These are phyloP conservation scores for Luscinia megarhynchos DNA, from an alignment of 2,797 vertebrate species.

Conservation along the genomic window DNA sequence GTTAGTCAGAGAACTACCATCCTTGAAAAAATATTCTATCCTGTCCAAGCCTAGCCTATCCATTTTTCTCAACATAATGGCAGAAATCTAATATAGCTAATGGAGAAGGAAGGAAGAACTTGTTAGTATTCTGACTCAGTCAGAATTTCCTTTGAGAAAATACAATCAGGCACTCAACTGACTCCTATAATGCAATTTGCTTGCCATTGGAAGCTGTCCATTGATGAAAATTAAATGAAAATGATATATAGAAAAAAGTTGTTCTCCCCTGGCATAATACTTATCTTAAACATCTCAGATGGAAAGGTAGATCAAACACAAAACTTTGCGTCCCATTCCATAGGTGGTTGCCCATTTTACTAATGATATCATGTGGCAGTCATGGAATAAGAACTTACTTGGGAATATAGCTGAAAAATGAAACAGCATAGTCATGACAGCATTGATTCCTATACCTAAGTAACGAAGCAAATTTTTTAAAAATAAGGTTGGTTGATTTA, in stretches of 20 bases:
- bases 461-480: conserved; percentile 1
- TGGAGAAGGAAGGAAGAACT: background rate
- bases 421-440: background rate
- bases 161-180: background rate
- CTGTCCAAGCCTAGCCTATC: background rate
- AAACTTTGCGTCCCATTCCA: background rate
- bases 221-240: conserved; percentile 16
- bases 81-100: background rate
- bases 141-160: too few species aligned
- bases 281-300: background rate
- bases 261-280: background rate
- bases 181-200: conserved; percentile 7
- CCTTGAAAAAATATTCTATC: background rate
- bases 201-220: background rate
- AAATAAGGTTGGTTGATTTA: background rate
- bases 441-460: conserved; percentile 4
- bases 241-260: background rate
- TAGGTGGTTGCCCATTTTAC: background rate
- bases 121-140: background rate
- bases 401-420: background rate
- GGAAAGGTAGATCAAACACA: background rate
- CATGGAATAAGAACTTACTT: background rate
- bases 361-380: background rate
- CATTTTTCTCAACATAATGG: background rate
- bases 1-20: background rate